Evolutionary conservation across 2,113 vertebrate species (phyloP), one percentile per base, ranked within the genome.

Genomic region (Rhadina sibilatrix): DNA sequence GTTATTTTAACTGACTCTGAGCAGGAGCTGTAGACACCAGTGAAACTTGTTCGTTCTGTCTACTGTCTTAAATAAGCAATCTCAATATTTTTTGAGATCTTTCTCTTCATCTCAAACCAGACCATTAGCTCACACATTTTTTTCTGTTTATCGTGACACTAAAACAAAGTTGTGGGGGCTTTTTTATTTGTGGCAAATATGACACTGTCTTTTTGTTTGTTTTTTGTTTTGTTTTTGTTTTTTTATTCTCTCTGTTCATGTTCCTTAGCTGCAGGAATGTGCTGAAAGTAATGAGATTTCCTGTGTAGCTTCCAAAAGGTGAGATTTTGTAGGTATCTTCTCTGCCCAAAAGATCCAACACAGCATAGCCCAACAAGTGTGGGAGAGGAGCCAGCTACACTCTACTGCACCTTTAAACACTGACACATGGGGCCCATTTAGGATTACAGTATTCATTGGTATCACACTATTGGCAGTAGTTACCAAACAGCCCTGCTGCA

Each of bases 71-170:
- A 81, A 78, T 42, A 31, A 60, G 17, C 4, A 72, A 24, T 12
- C 0, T 3, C 35, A 61, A 25, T 38, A 5, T 6, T 74, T 79
- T 69, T 6, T 20, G 46, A 74, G 14, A 10, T 68, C 31, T 57
- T 85, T 72, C 37, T 72, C 11, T 25, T 69, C 9, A 13, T 71
- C 38, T 84, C 60, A 60, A 46, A 66, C 14, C 0, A 8, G 57
- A 72, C 12, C 12, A 2, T 0, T 52, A 40, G 4, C 38, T 50
- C 10, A 1, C 18, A 40, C 0, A 0, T 42, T 50, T 74, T 74
- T 87, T 82, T 54, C 22, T 61, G 19, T 10, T 70, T 18, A 37
- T 33, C 1, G 1, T 52, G 31, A 66, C 15, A 42, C 13, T 65
- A n/a, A 54, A 76, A 35, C 3, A 74, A 66, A 37, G 14, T 46